Evolutionary conservation across 2,797 vertebrate species (phyloP).

Genomic region (Perodicticus potto): DNA sequence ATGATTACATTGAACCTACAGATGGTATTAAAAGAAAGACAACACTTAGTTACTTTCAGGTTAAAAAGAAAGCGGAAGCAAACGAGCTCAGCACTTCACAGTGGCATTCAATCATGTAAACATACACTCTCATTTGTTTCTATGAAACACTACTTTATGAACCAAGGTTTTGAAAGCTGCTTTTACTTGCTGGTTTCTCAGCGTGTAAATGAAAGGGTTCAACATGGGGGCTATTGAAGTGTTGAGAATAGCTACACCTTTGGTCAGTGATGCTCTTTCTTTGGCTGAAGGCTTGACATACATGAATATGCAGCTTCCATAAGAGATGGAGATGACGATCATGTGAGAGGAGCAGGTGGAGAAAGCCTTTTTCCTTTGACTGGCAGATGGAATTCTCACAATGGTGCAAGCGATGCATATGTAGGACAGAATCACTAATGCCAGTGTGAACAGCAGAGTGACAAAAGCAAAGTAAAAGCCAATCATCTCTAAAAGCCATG

Average conservation of each 20-base stretch:
- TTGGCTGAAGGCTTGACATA: constrained; percentile 27
- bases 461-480: constrained; percentile 66
- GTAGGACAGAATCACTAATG: constrained; percentile 67
- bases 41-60: background rate
- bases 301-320: constrained; percentile 40
- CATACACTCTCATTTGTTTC: constrained; percentile 17
- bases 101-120: background rate
- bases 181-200: constrained; percentile 63
- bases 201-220: constrained; percentile 60
- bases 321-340: constrained; percentile 52
- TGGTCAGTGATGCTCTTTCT: constrained; percentile 8
- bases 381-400: constrained; percentile 66
- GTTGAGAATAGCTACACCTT: constrained; percentile 22
- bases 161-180: background rate
- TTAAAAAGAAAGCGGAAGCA: background rate
- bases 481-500: background rate
- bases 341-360: background rate
- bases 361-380: constrained; percentile 73
- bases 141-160: constrained; percentile 20
- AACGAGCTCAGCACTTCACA: background rate
- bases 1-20: background rate
- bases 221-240: constrained; percentile 45
- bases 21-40: background rate
- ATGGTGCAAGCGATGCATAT: constrained; percentile 62
- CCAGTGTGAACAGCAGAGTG: constrained; percentile 66